Evolutionary conservation across 2,113 vertebrate species (phyloP), one percentile per base, ranked within the genome.

Genomic region (Acinonyx jubatus): DNA sequence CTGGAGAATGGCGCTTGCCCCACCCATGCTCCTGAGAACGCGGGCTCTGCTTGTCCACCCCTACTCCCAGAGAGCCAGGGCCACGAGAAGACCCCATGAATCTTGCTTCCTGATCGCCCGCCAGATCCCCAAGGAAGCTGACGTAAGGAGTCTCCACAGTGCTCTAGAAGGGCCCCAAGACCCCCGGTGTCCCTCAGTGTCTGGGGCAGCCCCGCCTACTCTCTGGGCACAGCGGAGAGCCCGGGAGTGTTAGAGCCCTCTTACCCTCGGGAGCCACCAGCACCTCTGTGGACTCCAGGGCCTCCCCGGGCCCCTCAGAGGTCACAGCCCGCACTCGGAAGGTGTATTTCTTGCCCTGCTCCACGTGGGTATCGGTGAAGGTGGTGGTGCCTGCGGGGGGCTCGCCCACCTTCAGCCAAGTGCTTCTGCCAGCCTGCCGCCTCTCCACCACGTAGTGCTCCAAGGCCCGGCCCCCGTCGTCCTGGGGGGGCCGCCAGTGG

Each of bases 241-340:
- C 78, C 0, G 0, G 15, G 21, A 7, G 31, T 0, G 5, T 63
- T 57, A 12, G 7, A 12, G 1, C 10, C n/a, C 29, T 98, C 97
- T 99, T 94, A 99, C 99, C 99, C 98, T 99, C 98, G 68, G 98
- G 95, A 18, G 98, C 99, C 94, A 99, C 98, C 98, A 99, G 99
- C 96, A 99, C 99, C 95, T 99, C 99, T 11, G 98, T 98, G 0
- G 99, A 99, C 94, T 99, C 99, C 98, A 99, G 98, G 0, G 99
- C 52, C 0, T 99, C 98, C 0, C 99, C 98, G 0, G 97, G 68
- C 21, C 99, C 99, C 97, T 99, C 99, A 0, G 98, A 98, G 38
- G 98, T 99, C 97, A 99, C 97, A 0, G 99, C 99, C 29, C 97
- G 98, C 97, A 99, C 99, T 7, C 98, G 99, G 98, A 99, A 99